These are phyloP conservation scores for Valencia hispanica DNA, from an alignment of 2,797 vertebrate genomes.

Conservation along the genomic window DNA sequence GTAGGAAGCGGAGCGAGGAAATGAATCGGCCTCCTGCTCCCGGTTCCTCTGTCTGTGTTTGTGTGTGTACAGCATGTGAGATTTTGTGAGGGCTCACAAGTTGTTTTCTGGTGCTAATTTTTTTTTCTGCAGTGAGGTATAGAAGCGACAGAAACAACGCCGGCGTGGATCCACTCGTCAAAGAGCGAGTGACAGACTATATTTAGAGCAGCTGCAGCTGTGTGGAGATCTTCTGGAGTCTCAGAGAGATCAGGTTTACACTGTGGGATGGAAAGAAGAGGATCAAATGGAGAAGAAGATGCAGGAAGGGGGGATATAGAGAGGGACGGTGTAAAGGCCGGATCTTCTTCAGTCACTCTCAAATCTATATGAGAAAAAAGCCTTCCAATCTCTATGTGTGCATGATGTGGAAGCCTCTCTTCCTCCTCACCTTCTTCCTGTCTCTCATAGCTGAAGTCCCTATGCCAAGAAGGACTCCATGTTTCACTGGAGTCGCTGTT, in stretches of 20 bases:
- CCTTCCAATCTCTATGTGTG: conserved; percentile 39
- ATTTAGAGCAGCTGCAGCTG: conserved; percentile 51
- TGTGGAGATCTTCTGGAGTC: conserved; percentile 59
- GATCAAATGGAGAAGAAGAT: conserved; percentile 49
- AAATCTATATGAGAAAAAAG: conserved; percentile 57
- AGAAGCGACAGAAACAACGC: conserved; percentile 33
- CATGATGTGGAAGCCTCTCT: conserved; percentile 34
- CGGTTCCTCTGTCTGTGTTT: conserved; percentile 52
- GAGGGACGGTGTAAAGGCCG: conserved; percentile 31
- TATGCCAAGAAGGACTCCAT: conserved; percentile 71
- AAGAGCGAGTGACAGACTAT: conserved; percentile 50
- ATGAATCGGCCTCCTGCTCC: conserved; percentile 45
- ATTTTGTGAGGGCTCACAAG: conserved; percentile 38
- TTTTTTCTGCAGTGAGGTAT: conserved; percentile 35
- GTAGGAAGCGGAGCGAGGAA: conserved; percentile 64
- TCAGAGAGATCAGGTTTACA: conserved; percentile 59
- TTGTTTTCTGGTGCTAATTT: conserved; percentile 69
- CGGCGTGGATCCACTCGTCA: conserved; percentile 40
- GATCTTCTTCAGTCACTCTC: conserved; percentile 36
- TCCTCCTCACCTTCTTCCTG: conserved; percentile 32
- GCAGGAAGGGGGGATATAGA: conserved; percentile 19
- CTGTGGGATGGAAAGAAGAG: conserved; percentile 42
- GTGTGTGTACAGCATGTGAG: conserved; percentile 30
- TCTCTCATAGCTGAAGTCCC: conserved; percentile 52
- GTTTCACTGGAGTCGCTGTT: conserved; percentile 63